Evolutionary conservation across 2,113 vertebrate species (phyloP).

Genomic region (Syrrhaptes paradoxus): DNA sequence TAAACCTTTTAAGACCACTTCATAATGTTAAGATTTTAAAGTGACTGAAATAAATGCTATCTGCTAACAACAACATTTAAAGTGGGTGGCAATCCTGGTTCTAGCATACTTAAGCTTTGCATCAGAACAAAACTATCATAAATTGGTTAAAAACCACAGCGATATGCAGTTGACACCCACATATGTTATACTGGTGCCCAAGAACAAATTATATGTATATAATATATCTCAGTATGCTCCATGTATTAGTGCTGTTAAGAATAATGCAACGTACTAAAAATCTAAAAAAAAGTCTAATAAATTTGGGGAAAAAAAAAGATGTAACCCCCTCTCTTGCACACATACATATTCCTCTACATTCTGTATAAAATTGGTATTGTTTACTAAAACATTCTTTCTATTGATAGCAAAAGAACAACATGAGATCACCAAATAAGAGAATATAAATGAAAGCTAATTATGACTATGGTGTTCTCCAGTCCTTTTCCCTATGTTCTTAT

Average conservation of each 20-base stretch:
- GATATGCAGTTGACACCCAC: constrained; percentile 46
- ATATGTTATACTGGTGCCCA: constrained; percentile 8
- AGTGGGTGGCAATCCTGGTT: constrained; percentile 46
- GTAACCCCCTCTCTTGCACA: background rate
- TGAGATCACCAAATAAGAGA: background rate
- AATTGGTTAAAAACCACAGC: constrained; percentile 55
- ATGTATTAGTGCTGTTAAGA: background rate
- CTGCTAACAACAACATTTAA: constrained; percentile 38
- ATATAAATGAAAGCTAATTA: background rate
- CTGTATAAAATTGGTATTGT: background rate
- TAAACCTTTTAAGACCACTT: constrained; percentile 10
- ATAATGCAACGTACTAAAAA: constrained; percentile 4
- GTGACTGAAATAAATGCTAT: constrained; percentile 39
- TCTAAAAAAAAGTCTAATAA: background rate
- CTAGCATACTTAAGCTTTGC: constrained; percentile 30
- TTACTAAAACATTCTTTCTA: background rate
- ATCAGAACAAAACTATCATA: constrained; percentile 54
- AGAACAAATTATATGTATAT: constrained; percentile 40
- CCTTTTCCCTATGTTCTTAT: background rate
- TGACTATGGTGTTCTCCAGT: background rate
- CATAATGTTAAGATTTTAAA: background rate
- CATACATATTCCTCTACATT: background rate
- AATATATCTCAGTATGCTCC: background rate
- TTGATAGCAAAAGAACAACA: background rate
- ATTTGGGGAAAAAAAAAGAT: background rate